Evolutionary conservation across 1,140 invertebrate species (phyloP), one percentile per base, ranked within the genome.

Genomic region (Drosophila prosaltans): DNA sequence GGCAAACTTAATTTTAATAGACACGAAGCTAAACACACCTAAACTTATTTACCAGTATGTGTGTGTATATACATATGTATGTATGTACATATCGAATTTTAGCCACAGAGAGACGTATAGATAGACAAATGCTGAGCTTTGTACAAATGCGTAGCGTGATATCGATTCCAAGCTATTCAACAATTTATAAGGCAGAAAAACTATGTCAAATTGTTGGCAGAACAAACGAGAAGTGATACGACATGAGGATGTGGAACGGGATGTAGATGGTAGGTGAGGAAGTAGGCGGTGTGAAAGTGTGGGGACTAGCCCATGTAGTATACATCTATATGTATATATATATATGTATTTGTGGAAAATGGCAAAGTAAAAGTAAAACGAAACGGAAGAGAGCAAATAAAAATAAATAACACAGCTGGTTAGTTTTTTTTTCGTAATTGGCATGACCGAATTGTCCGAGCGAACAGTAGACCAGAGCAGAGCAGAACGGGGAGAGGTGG

Each of bases 1-100:
- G 84, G 71, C 74, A 75, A 89, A 89, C 77, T 89, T 88, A 88
- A 88, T 89, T 89, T 88, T 79, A 89, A 81, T 89, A 82, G 84
- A 79, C 84, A 89, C 84, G 81, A 89, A 89, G 59, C 84, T 61
- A 80, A 89, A 84, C 84, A 84, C 84, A 88, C 85, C 79, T 72
- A 82, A 58, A 58, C 64, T 71, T 55, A 74, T 55, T 63, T 16
- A 65, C 61, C 67, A 10, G 40, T 10, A 54, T 48, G 61, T 7
- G n/a, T 11, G 43, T 7, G n/a, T 65, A 58, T 48, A 45, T 24
- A 58, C 39, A 48, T 69, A 48, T 70, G n/a, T 51, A 54, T 55
- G 48, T 40, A 54, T 60, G 16, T 24, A 59, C 57, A 28, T 39
- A 69, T 59, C 59, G 75, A 65, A 76, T 66, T 59, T 41, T 68